Evolutionary conservation across 2,113 vertebrate species (phyloP).

Genomic region (Colistium nudipinnis): DNA sequence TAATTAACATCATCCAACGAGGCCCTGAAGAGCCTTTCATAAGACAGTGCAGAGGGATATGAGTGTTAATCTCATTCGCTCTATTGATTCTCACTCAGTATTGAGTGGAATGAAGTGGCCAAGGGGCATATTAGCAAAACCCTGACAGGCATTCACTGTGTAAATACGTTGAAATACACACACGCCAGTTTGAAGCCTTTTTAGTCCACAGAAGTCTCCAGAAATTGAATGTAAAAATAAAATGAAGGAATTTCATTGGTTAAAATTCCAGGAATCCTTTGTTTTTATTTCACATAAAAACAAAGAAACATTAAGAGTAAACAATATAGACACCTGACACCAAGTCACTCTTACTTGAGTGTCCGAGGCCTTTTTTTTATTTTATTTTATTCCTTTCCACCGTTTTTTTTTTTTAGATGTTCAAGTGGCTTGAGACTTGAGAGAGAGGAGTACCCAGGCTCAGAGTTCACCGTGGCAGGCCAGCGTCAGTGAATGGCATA

Average conservation of each 20-base stretch:
- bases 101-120: constrained; percentile 62
- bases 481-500: constrained; percentile 36
- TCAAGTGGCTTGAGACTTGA: not conserved
- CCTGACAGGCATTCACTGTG: constrained; percentile 27
- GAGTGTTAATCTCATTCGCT: constrained; percentile 68
- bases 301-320: too few species aligned
- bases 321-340: too few species aligned
- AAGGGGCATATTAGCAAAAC: constrained; percentile 47
- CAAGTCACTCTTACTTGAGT: too few species aligned
- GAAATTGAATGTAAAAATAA: too few species aligned
- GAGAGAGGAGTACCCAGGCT: not conserved
- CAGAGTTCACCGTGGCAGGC: not conserved
- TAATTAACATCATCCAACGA: constrained; percentile 71
- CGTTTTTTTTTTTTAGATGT: not conserved
- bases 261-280: too few species aligned
- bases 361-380: too few species aligned
- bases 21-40: constrained; percentile 71
- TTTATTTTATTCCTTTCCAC: not conserved
- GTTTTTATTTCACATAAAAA: too few species aligned
- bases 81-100: constrained; percentile 74
- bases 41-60: constrained; percentile 67
- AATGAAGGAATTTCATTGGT: too few species aligned
- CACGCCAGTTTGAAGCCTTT: constrained; percentile 7
- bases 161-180: constrained; percentile 26
- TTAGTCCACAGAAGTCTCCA: too few species aligned